Conservation (phyloP, 1,140 invertebrate species). For the Eurosta solidaginis region DNA sequence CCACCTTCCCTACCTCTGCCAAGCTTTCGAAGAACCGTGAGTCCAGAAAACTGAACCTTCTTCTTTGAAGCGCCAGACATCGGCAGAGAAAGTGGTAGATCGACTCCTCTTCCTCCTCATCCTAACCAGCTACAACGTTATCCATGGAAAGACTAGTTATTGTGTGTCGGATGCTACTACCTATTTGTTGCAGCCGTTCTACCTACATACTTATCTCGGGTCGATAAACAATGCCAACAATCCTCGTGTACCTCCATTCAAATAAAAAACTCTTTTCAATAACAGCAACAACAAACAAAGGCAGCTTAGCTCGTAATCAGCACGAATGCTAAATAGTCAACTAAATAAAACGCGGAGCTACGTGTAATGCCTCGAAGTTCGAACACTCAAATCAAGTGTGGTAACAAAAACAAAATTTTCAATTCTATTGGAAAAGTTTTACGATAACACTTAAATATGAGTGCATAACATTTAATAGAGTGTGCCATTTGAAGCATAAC, state of each 20-base stretch:
- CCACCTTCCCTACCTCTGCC: too few relatives aligned
- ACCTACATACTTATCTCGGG: too few relatives aligned
- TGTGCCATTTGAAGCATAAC: constrained; percentile 13
- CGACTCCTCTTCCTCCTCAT: too few relatives aligned
- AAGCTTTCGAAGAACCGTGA: too few relatives aligned
- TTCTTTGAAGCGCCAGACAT: too few relatives aligned
- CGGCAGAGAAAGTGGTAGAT: too few relatives aligned
- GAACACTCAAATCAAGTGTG: constrained; percentile 16
- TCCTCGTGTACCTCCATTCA: not conserved
- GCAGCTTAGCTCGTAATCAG: not conserved
- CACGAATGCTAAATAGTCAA: not conserved
- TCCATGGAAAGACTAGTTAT: too few relatives aligned
- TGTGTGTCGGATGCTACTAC: too few relatives aligned
- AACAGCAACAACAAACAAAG: not conserved
- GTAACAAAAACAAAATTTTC: not conserved
- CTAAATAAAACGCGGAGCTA: not conserved
- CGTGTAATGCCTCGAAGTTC: not conserved
- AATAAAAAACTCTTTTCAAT: not conserved
- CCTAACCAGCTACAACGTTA: too few relatives aligned
- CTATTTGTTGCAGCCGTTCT: too few relatives aligned
- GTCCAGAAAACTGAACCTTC: too few relatives aligned
- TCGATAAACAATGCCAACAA: too few relatives aligned
- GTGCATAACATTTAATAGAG: not conserved
- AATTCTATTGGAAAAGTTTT: constrained; percentile 28
- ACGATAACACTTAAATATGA: constrained; percentile 31